Evolutionary conservation across 2,888 invertebrate genomes (phyloP), one percentile per base, ranked within the genome.

Genomic region (Tineola bisselliella): DNA sequence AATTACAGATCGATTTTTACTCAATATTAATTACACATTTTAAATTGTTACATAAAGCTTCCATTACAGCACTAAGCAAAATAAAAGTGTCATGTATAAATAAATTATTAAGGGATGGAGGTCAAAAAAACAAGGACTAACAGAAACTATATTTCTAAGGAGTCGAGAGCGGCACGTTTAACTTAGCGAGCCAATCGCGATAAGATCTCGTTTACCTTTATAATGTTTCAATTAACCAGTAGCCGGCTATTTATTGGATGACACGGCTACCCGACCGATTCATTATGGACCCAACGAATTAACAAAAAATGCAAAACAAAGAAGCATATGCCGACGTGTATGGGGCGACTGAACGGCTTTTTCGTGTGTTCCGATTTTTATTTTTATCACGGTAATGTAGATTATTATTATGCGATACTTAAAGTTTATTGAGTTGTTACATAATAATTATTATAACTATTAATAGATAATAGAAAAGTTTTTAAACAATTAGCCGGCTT

Each of bases 151-250:
- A 38, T 38, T 38, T 38, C 38, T 10, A 15, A 48, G 54, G 17
- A 54, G 25, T 6, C 5, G 25, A 25, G 54, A 48, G 54, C 54
- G 54, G 54, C 54, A n/a, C 48, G 48, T 48, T 54, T 54, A 54
- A 18, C 19, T 54, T 54, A 54, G 2, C 54, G n/a, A 19, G 18
- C 54, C 54, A n/a, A 12, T 25, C n/a, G 18, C 65, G 82, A 84
- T 84, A 84, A 83, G 73, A 84, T 84, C 62, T 75, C 68, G 25
- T 33, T 54, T 18, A 8, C 13, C 66, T 75, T 80, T 77, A 84
- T 83, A 83, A 86, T 84, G 84, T 86, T 81, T 86, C 84, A 86
- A 84, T 86, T 86, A 86, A 84, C 79, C 84, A 83, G 84, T 83
- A 86, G 84, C 84, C 17, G 74, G 74, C 77, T 82, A 84, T 81